Conservation (phyloP, 2,797 vertebrate species). For the Microctenopoma steveboyesi region DNA sequence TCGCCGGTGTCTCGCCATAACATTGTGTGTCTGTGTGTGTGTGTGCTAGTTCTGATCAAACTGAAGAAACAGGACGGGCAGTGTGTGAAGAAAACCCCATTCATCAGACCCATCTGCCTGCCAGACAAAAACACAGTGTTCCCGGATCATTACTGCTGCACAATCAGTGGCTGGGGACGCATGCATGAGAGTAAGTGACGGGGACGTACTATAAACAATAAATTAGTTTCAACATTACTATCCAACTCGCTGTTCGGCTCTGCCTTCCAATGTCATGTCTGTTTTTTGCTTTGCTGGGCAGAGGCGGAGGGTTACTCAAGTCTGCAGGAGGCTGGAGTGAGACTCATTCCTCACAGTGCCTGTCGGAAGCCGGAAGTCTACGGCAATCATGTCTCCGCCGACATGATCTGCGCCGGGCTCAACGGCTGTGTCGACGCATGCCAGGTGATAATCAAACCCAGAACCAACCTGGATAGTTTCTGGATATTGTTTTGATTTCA, state of each 20-base stretch:
- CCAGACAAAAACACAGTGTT: constrained; percentile 84
- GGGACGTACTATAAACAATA: neutral
- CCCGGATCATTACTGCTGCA: constrained; percentile 84
- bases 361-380: constrained; percentile 90
- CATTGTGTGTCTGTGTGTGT: neutral
- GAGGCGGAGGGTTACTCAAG: constrained; percentile 83
- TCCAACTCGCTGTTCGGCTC: too few species aligned
- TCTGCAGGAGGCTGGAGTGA: constrained; percentile 87
- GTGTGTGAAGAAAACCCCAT: constrained; percentile 88
- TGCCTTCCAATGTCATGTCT: neutral
- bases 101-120: constrained; percentile 92
- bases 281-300: constrained; percentile 57
- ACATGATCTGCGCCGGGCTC: constrained; percentile 93
- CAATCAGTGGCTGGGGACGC: constrained; percentile 94
- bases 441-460: constrained; percentile 82
- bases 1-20: constrained; percentile 12
- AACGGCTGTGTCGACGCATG: constrained; percentile 87
- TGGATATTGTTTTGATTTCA: too few species aligned
- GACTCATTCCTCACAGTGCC: constrained; percentile 82
- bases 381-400: constrained; percentile 86
- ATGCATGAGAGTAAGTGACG: constrained; percentile 87
- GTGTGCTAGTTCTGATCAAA: constrained; percentile 87
- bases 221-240: too few species aligned
- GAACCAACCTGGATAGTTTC: too few species aligned
- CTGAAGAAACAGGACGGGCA: constrained; percentile 89